Evolutionary conservation across 2,888 invertebrate species (phyloP).

Genomic region (Macrophya alboannulata): DNA sequence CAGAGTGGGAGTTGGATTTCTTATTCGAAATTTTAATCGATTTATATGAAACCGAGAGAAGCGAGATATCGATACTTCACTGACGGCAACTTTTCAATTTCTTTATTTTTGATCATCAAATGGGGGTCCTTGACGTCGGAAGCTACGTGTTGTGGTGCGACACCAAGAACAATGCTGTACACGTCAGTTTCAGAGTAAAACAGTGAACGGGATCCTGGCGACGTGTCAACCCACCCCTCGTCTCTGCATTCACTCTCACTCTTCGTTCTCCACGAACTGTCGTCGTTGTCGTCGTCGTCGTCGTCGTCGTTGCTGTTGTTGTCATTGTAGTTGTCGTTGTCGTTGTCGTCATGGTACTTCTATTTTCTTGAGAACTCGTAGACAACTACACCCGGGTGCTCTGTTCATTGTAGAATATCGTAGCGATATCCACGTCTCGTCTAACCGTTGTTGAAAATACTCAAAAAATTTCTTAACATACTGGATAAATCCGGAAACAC

Average conservation of each 20-base stretch:
- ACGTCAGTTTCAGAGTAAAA: constrained; percentile 40
- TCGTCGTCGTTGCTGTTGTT: not conserved
- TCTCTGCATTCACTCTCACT: constrained; percentile 62
- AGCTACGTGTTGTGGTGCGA: not conserved
- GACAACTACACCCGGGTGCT: constrained; percentile 27
- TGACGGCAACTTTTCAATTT: not conserved
- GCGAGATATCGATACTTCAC: not conserved
- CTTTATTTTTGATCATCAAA: not conserved
- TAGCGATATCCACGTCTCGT: not conserved
- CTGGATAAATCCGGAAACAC: not conserved
- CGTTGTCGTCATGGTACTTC: not conserved
- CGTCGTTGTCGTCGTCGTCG: no score
- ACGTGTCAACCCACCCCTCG: constrained; percentile 28
- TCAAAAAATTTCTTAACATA: constrained; percentile 11
- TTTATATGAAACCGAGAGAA: not conserved
- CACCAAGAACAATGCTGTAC: constrained; percentile 11
- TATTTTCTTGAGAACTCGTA: constrained; percentile 32
- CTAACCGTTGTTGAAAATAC: constrained; percentile 9
- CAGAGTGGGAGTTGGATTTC: not conserved
- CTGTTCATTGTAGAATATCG: constrained; percentile 35
- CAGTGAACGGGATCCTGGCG: not conserved
- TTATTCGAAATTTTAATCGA: not conserved
- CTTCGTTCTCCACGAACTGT: constrained; percentile 45
- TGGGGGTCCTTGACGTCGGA: not conserved
- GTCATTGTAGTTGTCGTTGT: not conserved